Evolutionary conservation across 2,888 invertebrate species (phyloP).

Genomic region (Gortyna flavago): DNA sequence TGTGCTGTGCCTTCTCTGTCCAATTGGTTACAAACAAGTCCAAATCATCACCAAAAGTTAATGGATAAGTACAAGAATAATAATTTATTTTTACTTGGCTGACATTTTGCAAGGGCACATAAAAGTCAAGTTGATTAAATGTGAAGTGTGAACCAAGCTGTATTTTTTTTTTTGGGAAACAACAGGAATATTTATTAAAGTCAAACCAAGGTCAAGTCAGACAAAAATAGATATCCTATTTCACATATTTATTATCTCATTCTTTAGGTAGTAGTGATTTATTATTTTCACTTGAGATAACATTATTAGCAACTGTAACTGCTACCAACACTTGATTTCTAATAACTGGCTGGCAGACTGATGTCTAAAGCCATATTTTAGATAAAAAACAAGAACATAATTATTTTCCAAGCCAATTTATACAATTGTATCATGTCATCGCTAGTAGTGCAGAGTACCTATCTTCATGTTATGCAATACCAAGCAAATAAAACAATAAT

Average conservation of each 20-base stretch:
- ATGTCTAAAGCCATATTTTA: not conserved
- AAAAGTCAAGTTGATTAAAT: not conserved
- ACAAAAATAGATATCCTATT: not conserved
- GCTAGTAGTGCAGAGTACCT: not conserved
- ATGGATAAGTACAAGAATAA: not conserved
- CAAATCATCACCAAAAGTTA: not conserved
- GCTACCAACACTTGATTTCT: not conserved
- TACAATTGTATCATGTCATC: not conserved
- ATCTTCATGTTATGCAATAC: not conserved
- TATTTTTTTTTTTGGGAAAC: not conserved
- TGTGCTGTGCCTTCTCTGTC: not conserved
- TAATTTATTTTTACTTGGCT: not conserved
- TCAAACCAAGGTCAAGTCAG: slow-evolving; percentile 15
- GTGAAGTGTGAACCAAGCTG: not conserved
- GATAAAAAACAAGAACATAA: not conserved
- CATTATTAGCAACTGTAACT: not conserved
- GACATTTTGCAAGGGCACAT: not conserved
- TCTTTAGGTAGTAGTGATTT: not conserved
- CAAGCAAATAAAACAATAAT: not conserved
- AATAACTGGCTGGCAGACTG: not conserved
- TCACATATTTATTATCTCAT: not conserved
- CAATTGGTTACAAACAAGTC: not conserved
- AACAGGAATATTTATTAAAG: not conserved
- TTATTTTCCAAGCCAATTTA: not conserved
- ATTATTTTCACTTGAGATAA: not conserved